Evolutionary conservation across 2,113 vertebrate species (phyloP), one percentile per base, ranked within the genome.

Genomic region (Clarias batrachus): DNA sequence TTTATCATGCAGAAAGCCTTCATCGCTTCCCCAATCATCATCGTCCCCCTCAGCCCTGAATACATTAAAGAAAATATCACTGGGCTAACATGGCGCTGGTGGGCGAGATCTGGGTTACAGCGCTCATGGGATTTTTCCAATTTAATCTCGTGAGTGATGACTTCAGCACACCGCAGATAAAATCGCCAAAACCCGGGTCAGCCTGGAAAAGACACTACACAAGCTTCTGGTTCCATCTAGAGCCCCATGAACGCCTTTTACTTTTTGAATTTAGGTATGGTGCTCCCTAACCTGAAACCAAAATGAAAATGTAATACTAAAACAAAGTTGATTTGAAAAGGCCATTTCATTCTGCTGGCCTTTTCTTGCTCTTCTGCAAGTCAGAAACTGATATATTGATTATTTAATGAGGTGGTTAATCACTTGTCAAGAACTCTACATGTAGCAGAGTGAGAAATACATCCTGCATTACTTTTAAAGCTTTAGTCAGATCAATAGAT

Each of bases 91-190:
- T 87, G 82, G 87, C 89, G 89, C 92, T 93, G 89, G 88, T 86
- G 52, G 86, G 66, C 90, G 87, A 93, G 89, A 93, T 93, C 91
- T 91, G 90, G 90, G 93, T 94, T 93, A 93, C 91, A 91, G 92
- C 91, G 87, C 88, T 90, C 92, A 86, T 90, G 90, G 87, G 91
- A 93, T 94, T 93, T 90, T 85, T 93, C 90, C 74, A 93, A 90
- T 93, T 95, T 95, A 94, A 95, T 95, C 95, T 94, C 93, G 94
- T 94, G 93, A 95, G 91, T 93, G 93, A 95, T 94, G 94, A 94
- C 93, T 93, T 94, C 93, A 88, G 87, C 90, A 89, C 89, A 88
- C 89, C 88, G 65, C 83, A 87, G 92, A 91, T 88, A 93, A 90
- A 92, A 92, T 92, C 93, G 88, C 89, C 90, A 88, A 81, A 91